Evolutionary conservation across 2,888 invertebrate genomes (phyloP).

Genomic region (Flexamia atlantica): DNA sequence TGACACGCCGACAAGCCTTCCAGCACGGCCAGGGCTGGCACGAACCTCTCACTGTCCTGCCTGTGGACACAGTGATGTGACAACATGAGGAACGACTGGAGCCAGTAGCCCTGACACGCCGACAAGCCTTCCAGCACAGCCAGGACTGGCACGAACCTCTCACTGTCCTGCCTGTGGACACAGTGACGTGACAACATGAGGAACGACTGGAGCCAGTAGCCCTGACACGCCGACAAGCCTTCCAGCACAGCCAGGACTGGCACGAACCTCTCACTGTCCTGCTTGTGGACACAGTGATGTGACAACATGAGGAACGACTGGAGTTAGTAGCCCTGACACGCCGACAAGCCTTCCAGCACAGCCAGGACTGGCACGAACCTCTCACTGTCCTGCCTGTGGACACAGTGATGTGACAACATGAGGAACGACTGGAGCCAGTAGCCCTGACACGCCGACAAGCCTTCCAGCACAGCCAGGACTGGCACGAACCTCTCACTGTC

Average conservation of each 20-base stretch:
- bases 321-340: constrained; percentile 62
- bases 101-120: constrained; percentile 61
- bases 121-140: constrained; percentile 43
- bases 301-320: constrained; percentile 62
- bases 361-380: constrained; percentile 53
- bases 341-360: constrained; percentile 46
- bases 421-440: constrained; percentile 62
- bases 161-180: constrained; percentile 53
- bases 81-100: constrained; percentile 61
- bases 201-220: too few relatives aligned
- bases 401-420: constrained; percentile 46
- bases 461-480: constrained; percentile 44
- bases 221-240: constrained; percentile 55
- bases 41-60: constrained; percentile 50
- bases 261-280: constrained; percentile 53
- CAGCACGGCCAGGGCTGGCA: constrained; percentile 42
- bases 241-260: constrained; percentile 50
- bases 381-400: constrained; percentile 51
- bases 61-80: constrained; percentile 36
- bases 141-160: constrained; percentile 54
- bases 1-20: constrained; percentile 57
- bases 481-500: constrained; percentile 55
- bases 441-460: constrained; percentile 57
- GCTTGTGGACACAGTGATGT: constrained; percentile 38
- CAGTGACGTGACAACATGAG: too few relatives aligned